Evolutionary conservation across 2,797 vertebrate species (phyloP).

Genomic region (Geotria australis): DNA sequence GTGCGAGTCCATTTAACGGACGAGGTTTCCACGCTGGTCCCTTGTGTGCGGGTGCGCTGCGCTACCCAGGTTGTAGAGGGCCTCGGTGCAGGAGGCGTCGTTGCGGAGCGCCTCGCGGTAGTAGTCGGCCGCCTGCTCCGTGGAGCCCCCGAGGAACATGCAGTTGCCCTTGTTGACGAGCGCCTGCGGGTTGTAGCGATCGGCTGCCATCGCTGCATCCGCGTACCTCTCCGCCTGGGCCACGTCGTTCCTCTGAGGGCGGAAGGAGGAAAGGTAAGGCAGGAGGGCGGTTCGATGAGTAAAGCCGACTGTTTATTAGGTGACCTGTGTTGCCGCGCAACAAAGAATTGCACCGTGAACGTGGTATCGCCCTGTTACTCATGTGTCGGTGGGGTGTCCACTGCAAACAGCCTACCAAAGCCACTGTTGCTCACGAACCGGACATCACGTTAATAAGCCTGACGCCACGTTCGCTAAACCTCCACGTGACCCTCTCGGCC

Average conservation of each 20-base stretch:
- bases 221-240: constrained; percentile 57
- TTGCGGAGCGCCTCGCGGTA: constrained; percentile 81
- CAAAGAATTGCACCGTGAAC: neutral
- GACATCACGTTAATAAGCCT: no score
- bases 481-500: no score
- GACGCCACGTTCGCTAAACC: no score
- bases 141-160: constrained; percentile 41
- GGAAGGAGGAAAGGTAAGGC: no score
- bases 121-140: constrained; percentile 72
- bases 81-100: constrained; percentile 81
- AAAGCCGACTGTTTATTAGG: no score
- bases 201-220: constrained; percentile 60
- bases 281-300: no score
- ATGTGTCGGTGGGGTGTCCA: no score
- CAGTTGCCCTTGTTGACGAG: constrained; percentile 89
- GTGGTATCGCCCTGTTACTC: neutral
- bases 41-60: no score
- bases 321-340: neutral
- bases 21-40: no score
- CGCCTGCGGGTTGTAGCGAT: constrained; percentile 73
- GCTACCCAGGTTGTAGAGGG: constrained; percentile 66
- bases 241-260: constrained; percentile 45
- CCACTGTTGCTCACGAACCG: no score
- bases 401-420: no score
- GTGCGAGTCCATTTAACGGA: no score